Conservation (phyloP, 2,797 vertebrate species). For the Pristis pectinata region DNA sequence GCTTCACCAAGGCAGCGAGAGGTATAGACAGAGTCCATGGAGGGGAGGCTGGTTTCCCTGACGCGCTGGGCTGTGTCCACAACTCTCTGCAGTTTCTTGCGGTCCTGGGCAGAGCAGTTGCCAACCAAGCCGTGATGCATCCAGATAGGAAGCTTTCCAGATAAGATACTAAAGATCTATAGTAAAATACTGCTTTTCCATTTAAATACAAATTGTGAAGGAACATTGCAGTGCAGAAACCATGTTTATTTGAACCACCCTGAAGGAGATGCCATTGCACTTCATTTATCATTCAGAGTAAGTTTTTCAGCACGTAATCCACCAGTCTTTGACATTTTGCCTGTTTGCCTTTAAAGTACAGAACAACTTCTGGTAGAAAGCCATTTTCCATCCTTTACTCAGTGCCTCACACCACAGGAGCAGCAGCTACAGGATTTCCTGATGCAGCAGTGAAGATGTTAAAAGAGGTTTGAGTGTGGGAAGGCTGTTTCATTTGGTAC, state of each 20-base stretch:
- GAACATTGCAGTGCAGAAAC: not conserved
- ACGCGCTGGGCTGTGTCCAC: no score
- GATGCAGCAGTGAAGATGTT: not conserved
- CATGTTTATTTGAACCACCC: not conserved
- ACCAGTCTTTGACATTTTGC: not conserved
- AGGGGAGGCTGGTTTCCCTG: no score
- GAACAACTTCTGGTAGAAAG: not conserved
- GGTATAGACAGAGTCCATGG: no score
- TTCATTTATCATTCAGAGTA: not conserved
- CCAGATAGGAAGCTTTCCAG: no score
- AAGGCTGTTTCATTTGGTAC: no score
- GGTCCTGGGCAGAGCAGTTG: no score
- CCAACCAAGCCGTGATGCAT: no score
- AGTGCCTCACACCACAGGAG: no score
- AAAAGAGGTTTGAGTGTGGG: not conserved
- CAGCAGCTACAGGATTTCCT: not conserved
- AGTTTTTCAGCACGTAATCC: not conserved
- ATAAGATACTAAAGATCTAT: not conserved
- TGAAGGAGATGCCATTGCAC: not conserved
- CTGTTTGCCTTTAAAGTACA: not conserved
- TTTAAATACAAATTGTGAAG: not conserved
- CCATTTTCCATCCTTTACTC: not conserved
- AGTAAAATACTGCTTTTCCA: not conserved
- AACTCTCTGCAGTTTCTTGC: no score
- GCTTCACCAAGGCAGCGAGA: no score